Base-by-base conservation (phyloP, 2,113 vertebrate species). In the Onychostruthus taczanowskii region DNA sequence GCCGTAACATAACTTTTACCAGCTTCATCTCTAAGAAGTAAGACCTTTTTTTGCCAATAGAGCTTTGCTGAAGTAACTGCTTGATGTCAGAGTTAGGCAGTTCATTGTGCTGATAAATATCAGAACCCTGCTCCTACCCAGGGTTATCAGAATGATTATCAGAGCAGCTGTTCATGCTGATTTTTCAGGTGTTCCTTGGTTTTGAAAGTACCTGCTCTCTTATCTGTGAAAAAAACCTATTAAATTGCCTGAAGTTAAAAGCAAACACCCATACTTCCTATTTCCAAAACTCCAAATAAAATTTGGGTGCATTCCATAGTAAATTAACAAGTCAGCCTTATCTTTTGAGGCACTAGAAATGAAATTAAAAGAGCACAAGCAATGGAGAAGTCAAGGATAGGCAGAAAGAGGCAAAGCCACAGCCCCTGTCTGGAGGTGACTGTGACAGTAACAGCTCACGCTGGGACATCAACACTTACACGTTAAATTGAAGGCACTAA, bases 31-130 rank as follows among this genome's bases (percentile, higher is more conserved):
- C 13, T 68, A 44, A 73, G 49, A 93, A 91, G 16, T 13, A 21
- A 0, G 16, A 58, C 11, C 3, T 24, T 23, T 56, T 63, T 8
- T 6, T 3, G 1, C 31, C 23, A 31, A 0, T 12, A 50, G 39
- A 67, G 22, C 46, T 82, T 49, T 70, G 44, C 23, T 67, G 10
- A 67, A 81, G 35, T 70, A 62, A 41, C 22, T 77, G 11, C 24
- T 5, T 46, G 17, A 20, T 77, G 43, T 78, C 47, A 62, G 6
- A 59, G 15, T 55, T 37, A 69, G 43, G 43, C 43, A 63, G 9
- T 70, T 95, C 26, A 44, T 86, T 0, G 0, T 80, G 46, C 46
- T 67, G 49, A 68, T 59, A 23, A 52, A 55, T 27, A 56, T 74
- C 77, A 75, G 53, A 47, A 82, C 62, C 35, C 56, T 89, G 31